A percentile compares a stretch with the other conserved stretches of the same genome.
Evolutionary conservation across 2,113 vertebrate species (phyloP).

Genomic region (Anguilla rostrata): DNA sequence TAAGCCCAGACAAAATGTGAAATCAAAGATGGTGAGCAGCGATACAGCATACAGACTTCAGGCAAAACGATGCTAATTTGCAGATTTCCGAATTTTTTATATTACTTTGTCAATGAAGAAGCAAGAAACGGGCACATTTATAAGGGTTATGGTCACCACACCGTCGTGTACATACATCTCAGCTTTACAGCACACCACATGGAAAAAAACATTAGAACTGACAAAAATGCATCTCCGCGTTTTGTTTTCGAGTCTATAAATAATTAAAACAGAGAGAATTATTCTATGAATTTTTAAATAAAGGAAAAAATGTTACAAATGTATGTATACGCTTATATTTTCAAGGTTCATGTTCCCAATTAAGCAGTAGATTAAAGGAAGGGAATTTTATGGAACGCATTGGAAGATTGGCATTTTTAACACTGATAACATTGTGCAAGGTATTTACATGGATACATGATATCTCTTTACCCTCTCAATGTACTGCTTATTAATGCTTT

Average conservation of each 20-base stretch:
- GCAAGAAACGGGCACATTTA: constrained; percentile 51
- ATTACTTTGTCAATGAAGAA: constrained; percentile 61
- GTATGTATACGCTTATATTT: constrained; percentile 35
- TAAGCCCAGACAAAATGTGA: constrained; percentile 44
- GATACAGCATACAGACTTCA: constrained; percentile 50
- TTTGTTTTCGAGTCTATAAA: constrained; percentile 37
- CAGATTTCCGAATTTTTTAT: constrained; percentile 47
- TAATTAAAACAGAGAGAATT: constrained; percentile 25
- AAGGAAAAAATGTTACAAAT: constrained; percentile 39
- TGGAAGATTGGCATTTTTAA: constrained; percentile 31
- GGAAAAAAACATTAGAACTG: constrained; percentile 51
- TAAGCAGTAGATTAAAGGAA: constrained; percentile 18
- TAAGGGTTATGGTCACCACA: constrained; percentile 44
- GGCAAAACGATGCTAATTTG: constrained; percentile 45
- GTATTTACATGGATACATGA: constrained; percentile 51
- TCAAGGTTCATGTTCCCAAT: constrained; percentile 16
- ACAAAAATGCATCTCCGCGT: constrained; percentile 38
- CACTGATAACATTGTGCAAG: constrained; percentile 46
- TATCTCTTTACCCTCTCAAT: constrained; percentile 43
- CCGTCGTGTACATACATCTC: constrained; percentile 56
- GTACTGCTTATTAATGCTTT: constrained; percentile 59
- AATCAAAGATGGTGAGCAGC: constrained; percentile 51
- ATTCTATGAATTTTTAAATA: constrained; percentile 32
- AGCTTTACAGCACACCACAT: constrained; percentile 60
- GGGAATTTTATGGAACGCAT: constrained; percentile 5